Evolutionary conservation across 2,113 vertebrate species (phyloP).

Genomic region (Tupaia tana): DNA sequence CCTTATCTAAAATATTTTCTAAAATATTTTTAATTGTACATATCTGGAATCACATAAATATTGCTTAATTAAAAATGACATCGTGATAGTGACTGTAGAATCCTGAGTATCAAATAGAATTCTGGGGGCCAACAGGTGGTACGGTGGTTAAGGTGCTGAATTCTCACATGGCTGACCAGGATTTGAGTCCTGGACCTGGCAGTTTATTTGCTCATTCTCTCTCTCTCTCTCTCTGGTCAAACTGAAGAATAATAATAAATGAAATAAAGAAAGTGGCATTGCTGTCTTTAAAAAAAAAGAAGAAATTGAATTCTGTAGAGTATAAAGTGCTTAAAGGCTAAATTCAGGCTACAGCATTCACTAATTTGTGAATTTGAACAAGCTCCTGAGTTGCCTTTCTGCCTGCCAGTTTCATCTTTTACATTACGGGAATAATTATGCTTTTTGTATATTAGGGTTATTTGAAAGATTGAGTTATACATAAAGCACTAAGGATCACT

Average conservation of each 20-base stretch:
- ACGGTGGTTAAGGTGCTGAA: no score
- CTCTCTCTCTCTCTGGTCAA: no score
- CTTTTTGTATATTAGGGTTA: background rate
- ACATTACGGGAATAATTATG: background rate
- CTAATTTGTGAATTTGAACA: background rate
- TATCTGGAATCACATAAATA: background rate
- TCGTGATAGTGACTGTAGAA: background rate
- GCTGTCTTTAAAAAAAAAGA: no score
- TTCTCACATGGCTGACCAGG: no score
- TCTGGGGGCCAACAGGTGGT: no score
- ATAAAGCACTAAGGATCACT: background rate
- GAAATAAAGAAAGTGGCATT: no score
- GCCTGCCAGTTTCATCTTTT: background rate
- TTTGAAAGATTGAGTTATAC: background rate
- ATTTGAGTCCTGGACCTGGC: no score
- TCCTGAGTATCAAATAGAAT: background rate
- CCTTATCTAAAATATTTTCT: background rate
- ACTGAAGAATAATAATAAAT: no score
- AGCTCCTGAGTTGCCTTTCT: background rate
- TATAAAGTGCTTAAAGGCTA: background rate
- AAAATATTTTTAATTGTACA: background rate
- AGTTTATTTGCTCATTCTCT: no score
- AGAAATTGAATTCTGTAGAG: background rate
- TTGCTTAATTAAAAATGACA: background rate
- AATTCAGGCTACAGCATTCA: background rate